Evolutionary conservation across 1,140 invertebrate species (phyloP), one percentile per base, ranked within the genome.

Genomic region (Euwallacea fornicatus): DNA sequence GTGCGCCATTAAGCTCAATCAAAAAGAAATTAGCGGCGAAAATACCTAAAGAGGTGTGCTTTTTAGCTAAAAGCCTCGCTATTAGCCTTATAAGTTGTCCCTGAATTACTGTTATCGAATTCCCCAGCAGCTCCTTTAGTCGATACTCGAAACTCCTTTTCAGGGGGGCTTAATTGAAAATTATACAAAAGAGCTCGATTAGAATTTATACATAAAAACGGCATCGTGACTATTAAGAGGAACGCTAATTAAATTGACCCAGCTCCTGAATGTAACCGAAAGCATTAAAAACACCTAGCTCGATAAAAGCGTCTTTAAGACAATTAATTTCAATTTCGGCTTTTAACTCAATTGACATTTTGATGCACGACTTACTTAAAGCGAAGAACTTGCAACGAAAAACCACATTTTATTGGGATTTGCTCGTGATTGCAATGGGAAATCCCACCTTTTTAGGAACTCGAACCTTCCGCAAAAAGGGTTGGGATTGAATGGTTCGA

Each of bases 291-390:
- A 62, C 60, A 62, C 60, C 60, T 62, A 44, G 41, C 55, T 62
- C 60, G 60, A 62, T 62, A 62, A 62, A 43, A 43, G 60, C 21
- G 60, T 33, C 42, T 44, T 62, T 62, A 42, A 44, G 33, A 62
- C 60, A 62, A 62, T 62, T 62, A 62, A 62, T 62, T 62, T 62
- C 60, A 62, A 62, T 62, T 62, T 62, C 60, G 42, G 60, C 60
- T 62, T 44, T 62, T 62, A 62, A 62, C 60, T 62, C 60, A 33
- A 62, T 62, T 62, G 60, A 62, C 60, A 62, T 62, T 62, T 62
- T 62, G 60, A 62, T 62, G 60, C 42, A 62, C 60, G 60, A 62
- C 60, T 62, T 43, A 44, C 60, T 62, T 43, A 62, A 62, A 44
- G 60, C 10, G 21, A 62, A 42, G 33, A 62, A 62, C 41, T 62